A percentile compares a stretch with the other conserved stretches of the same genome.
phyloP scores from a whole-genome alignment of 1,140 invertebrate genomes.

The Chymomyza costata region DNA sequence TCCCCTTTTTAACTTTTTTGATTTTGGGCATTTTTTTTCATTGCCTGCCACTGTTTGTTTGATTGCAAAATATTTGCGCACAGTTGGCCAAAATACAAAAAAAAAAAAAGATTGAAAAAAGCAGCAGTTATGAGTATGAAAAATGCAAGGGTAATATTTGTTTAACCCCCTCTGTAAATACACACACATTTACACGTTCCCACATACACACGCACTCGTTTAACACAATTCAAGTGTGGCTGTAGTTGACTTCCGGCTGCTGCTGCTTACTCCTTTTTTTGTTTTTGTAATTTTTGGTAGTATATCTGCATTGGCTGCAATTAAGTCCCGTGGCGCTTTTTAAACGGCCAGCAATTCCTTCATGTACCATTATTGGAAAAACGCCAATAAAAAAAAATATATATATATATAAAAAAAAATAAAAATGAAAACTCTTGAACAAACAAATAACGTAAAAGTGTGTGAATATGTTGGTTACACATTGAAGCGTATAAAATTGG shows the following conservation, averaged over 20 bases:
- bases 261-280: too few species aligned
- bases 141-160: conserved; percentile 67
- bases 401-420: conserved; percentile 22
- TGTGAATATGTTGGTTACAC: too few species aligned
- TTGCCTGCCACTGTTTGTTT: conserved; percentile 16
- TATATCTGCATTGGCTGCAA: conserved; percentile 14
- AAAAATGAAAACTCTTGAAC: conserved; percentile 59
- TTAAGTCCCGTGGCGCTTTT: conserved; percentile 55
- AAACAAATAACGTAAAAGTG: too few species aligned
- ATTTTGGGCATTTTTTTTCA: too few species aligned
- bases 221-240: too few species aligned
- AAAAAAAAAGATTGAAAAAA: conserved; percentile 7
- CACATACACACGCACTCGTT: too few species aligned
- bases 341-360: conserved; percentile 40
- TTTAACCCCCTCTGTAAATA: conserved; percentile 24
- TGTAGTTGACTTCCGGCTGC: too few species aligned
- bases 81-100: conserved; percentile 2
- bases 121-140: conserved; percentile 31
- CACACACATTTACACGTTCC: conserved; percentile 25
- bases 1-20: too few species aligned
- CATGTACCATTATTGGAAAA: conserved; percentile 7
- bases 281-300: neutral
- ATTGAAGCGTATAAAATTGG: conserved; percentile 24
- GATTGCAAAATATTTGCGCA: conserved; percentile 56
- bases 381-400: conserved; percentile 27